These are phyloP conservation scores for Crocodylus rhombifer DNA, from an alignment of 2,797 vertebrate species.

Conservation along the genomic window DNA sequence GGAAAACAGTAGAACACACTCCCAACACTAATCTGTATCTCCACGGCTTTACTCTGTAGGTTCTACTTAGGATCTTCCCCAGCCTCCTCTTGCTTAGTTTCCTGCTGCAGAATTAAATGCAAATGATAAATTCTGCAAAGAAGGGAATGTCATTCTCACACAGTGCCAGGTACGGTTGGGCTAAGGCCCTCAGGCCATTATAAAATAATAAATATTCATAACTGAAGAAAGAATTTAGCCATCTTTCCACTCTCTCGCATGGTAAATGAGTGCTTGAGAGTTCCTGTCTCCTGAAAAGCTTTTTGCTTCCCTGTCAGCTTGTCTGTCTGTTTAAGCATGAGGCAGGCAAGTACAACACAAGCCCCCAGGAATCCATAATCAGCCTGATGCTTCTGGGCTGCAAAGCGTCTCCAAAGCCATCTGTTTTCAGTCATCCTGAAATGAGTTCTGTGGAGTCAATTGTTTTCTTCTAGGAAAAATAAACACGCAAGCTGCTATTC, in stretches of 20 bases:
- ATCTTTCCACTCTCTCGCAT: not conserved
- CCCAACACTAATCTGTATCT: not conserved
- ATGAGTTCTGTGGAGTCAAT: conserved; percentile 66
- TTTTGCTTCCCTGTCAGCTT: conserved; percentile 16
- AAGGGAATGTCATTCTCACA: not conserved
- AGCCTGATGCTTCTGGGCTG: conserved; percentile 48
- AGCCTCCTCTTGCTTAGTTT: not conserved
- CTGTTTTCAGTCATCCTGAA: conserved; percentile 70
- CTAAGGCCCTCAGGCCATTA: not conserved
- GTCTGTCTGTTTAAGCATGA: conserved; percentile 35
- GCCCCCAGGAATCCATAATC: conserved; percentile 56
- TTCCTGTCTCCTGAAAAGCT: not conserved
- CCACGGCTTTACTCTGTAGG: not conserved
- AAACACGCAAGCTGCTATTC: conserved; percentile 72
- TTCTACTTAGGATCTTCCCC: not conserved
- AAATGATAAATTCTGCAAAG: not conserved
- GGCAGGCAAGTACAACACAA: conserved; percentile 40
- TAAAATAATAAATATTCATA: not conserved
- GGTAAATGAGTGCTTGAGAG: not conserved
- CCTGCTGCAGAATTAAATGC: not conserved
- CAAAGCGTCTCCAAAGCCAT: conserved; percentile 61
- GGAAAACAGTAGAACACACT: not conserved
- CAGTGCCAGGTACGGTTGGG: not conserved
- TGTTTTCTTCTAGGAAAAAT: conserved; percentile 78
- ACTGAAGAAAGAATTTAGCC: conserved; percentile 1